Evolutionary conservation across 2,797 vertebrate genomes (phyloP).

Genomic region (Lutjanus argentimaculatus): DNA sequence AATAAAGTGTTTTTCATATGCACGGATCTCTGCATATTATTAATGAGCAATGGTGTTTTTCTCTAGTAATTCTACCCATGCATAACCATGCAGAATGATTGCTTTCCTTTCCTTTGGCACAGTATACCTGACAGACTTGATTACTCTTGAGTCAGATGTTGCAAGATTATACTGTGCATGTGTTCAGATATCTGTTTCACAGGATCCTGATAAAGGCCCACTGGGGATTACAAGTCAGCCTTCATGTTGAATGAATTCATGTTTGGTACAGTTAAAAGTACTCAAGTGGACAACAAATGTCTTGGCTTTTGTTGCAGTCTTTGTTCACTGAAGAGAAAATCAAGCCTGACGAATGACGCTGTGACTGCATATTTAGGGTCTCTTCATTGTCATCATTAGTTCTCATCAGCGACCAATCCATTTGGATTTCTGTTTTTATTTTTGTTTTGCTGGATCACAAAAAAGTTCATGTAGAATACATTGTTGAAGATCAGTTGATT

Average conservation of each 20-base stretch:
- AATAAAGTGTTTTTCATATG: slow-evolving; percentile 49
- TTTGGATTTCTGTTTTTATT: background rate
- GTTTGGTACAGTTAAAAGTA: slow-evolving; percentile 44
- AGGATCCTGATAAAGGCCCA: slow-evolving; percentile 47
- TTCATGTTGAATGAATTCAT: slow-evolving; percentile 51
- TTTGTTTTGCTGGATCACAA: background rate
- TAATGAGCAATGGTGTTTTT: slow-evolving; percentile 67
- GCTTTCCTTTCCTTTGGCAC: slow-evolving; percentile 67
- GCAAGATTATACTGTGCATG: slow-evolving; percentile 54
- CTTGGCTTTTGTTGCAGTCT: slow-evolving; percentile 39
- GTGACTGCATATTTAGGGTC: slow-evolving; percentile 12
- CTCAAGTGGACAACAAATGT: slow-evolving; percentile 33
- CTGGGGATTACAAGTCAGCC: slow-evolving; percentile 50
- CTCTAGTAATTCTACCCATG: slow-evolving; percentile 65
- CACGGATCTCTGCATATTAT: slow-evolving; percentile 59
- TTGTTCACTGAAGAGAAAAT: slow-evolving; percentile 40
- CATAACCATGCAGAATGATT: slow-evolving; percentile 50
- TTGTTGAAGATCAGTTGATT: background rate
- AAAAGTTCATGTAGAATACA: background rate
- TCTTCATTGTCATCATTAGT: slow-evolving; percentile 29
- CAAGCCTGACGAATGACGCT: slow-evolving; percentile 31
- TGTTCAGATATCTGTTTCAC: slow-evolving; percentile 62
- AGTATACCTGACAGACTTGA: slow-evolving; percentile 55
- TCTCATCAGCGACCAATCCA: slow-evolving; percentile 1
- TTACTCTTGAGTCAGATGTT: slow-evolving; percentile 56